A percentile compares a stretch with the other conserved stretches of the same genome.
These are phyloP conservation scores for Penaeus japonicus DNA, from an alignment of 1,140 invertebrate species.

Conservation along the genomic window DNA sequence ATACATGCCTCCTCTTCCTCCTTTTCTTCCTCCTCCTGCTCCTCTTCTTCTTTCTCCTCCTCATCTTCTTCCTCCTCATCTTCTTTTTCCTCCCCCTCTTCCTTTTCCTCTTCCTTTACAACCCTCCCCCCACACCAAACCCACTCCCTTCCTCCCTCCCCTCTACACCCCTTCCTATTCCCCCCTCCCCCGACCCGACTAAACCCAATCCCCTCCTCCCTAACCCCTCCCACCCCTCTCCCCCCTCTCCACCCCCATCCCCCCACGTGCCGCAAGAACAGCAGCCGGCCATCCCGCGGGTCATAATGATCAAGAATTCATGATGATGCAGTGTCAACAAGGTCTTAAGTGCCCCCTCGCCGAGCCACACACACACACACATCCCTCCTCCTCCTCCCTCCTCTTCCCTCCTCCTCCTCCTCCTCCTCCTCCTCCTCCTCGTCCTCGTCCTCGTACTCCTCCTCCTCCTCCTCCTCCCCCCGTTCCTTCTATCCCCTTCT, in stretches of 20 bases:
- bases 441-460: background rate
- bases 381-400: background rate
- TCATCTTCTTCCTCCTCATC: background rate
- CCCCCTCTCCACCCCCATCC: background rate
- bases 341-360: background rate
- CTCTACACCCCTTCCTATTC: background rate
- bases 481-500: background rate
- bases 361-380: too few relatives aligned
- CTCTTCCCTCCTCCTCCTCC: background rate
- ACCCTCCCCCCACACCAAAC: background rate
- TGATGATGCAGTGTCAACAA: constrained; percentile 50
- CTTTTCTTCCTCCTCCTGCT: background rate
- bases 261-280: background rate
- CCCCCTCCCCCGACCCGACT: background rate
- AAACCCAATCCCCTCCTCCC: background rate
- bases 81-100: background rate
- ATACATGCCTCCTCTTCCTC: background rate
- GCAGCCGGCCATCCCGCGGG: constrained; percentile 7
- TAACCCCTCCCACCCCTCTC: background rate
- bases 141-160: background rate
- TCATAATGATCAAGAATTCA: constrained; percentile 52
- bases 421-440: background rate
- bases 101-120: too few relatives aligned
- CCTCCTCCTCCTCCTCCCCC: background rate
- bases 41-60: background rate